Percentiles rank a stretch among this genome's conserved stretches.
Conservation (phyloP, 2,113 vertebrate species). For the Actinemys pallida region DNA sequence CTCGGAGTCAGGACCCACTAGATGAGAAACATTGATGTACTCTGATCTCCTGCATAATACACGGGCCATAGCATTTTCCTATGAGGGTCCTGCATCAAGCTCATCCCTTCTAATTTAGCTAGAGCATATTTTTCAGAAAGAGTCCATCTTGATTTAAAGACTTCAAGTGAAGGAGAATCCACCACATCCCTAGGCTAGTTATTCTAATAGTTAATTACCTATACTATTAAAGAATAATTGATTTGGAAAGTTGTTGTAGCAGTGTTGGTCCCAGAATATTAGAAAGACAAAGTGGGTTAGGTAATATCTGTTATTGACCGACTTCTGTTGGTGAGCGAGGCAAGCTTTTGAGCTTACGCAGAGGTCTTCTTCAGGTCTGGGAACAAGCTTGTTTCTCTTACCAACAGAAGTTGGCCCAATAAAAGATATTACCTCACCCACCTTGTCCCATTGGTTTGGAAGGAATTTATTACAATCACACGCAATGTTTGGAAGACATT, state of each 20-base stretch:
- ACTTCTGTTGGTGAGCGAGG: not conserved
- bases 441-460: not conserved
- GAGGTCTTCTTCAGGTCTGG: too few relatives aligned
- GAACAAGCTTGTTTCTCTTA: not conserved
- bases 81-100: not conserved
- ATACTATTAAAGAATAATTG: not conserved
- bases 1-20: not conserved
- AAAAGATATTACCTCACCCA: not conserved
- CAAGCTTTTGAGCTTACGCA: too few relatives aligned
- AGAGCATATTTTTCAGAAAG: not conserved
- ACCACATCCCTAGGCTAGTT: not conserved
- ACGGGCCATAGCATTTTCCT: not conserved
- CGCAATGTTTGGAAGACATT: not conserved
- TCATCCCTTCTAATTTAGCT: not conserved
- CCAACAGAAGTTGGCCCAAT: not conserved
- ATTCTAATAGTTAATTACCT: not conserved
- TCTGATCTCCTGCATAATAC: not conserved
- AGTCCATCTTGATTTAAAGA: not conserved
- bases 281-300: not conserved
- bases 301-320: not conserved
- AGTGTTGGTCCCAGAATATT: too few relatives aligned
- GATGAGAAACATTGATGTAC: not conserved
- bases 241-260: too few relatives aligned
- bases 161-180: not conserved
- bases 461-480: not conserved